These are phyloP conservation scores for Clarias magur DNA, from an alignment of 2,113 vertebrate species.

Conservation along the genomic window DNA sequence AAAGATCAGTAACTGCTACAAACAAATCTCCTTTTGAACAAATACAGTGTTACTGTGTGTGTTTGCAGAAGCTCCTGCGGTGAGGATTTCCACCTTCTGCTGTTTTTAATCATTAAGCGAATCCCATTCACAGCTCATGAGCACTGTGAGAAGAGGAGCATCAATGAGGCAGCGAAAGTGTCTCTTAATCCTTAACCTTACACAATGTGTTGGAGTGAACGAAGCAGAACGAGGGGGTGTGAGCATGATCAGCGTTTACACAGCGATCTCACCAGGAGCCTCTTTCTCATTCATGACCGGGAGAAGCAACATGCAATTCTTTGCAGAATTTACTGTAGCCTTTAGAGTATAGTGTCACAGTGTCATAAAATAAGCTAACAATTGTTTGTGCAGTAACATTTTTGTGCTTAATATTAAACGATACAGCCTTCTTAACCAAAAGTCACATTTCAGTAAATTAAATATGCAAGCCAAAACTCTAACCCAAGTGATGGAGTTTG, in stretches of 20 bases:
- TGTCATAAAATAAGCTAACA: neutral
- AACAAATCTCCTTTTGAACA: neutral
- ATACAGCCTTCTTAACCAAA: too few relatives aligned
- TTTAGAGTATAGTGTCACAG: neutral
- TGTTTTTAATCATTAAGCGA: conserved; percentile 19
- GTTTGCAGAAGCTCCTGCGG: conserved; percentile 1
- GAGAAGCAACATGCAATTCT: neutral
- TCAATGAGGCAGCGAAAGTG: conserved; percentile 22
- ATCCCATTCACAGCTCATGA: neutral
- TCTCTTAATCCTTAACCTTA: conserved; percentile 13
- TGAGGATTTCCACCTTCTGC: conserved; percentile 19
- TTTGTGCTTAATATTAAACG: too few relatives aligned
- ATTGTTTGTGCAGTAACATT: neutral
- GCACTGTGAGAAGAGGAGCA: neutral
- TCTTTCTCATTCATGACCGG: conserved; percentile 2
- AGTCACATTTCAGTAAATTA: too few relatives aligned
- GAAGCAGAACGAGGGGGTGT: neutral
- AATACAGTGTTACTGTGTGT: neutral
- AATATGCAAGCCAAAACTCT: too few relatives aligned
- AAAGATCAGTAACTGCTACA: neutral
- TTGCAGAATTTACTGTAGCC: neutral
- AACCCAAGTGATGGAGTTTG: neutral
- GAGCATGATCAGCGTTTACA: neutral
- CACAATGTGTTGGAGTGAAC: neutral
- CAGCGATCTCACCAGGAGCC: neutral